Percentiles rank a stretch among this genome's conserved stretches.
Conservation (phyloP, 2,797 vertebrate species). For the Acropternis orthonyx region DNA sequence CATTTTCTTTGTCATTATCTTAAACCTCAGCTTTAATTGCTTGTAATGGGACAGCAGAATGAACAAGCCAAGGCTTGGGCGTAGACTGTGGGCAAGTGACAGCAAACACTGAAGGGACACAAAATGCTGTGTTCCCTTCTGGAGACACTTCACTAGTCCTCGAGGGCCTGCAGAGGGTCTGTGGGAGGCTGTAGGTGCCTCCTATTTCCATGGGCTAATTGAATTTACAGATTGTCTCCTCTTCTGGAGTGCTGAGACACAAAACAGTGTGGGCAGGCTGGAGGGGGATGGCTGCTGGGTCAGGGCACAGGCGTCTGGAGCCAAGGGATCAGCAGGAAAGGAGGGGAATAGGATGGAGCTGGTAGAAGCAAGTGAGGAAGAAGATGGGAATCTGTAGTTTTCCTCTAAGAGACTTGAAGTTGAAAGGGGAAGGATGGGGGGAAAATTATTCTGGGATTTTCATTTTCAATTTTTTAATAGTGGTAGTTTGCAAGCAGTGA, state of each 20-base stretch:
- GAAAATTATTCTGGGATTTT: not conserved
- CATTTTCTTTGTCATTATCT: not conserved
- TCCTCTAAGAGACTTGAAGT: not conserved
- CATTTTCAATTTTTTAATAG: accelerated
- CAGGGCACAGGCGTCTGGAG: too few species aligned
- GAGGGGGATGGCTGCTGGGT: not conserved
- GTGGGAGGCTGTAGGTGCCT: not conserved
- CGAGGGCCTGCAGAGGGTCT: not conserved
- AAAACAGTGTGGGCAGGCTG: not conserved
- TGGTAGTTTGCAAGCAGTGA: not conserved
- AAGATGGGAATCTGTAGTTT: not conserved
- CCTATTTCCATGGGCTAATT: not conserved
- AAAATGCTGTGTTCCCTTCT: not conserved
- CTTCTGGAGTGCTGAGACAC: not conserved
- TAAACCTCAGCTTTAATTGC: not conserved
- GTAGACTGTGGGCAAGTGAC: not conserved
- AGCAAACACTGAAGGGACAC: accelerated
- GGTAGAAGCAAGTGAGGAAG: not conserved
- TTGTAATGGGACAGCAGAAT: not conserved
- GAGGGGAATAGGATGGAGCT: too few species aligned
- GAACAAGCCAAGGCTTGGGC: not conserved
- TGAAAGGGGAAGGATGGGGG: accelerated
- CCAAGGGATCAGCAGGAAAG: too few species aligned
- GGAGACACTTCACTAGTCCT: not conserved
- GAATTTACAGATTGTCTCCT: not conserved